Evolutionary conservation across 2,888 invertebrate genomes (phyloP), one percentile per base, ranked within the genome.

Genomic region (Dorcus parallelipipedus): DNA sequence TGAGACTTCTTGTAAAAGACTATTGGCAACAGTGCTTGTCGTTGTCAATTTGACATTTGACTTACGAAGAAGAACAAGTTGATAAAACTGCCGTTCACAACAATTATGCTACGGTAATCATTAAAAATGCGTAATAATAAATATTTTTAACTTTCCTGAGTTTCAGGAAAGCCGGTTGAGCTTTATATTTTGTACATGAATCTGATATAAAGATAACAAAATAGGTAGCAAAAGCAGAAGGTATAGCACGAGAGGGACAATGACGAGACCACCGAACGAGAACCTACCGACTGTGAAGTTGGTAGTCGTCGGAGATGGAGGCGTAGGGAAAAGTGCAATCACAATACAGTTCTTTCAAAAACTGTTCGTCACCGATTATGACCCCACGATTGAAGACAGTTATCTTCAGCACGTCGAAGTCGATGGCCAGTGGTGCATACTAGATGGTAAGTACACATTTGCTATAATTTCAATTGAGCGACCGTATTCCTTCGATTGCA

Each of bases 281-380:
- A 88, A 88, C 75, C 79, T 88, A 69, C 85, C 87, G 63, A 87
- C 86, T 62, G 93, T 93, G 74, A 95, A 95, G 78, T 78, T 95
- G 73, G 95, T 95, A 62, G 95, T 96, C 63, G 94, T 95, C 17
- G 95, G 95, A 4, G 95, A 95, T 79, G 96, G 95, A 64, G 95
- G 95, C 65, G 95, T 96, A 56, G 95, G 95, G 64, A 96, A 96
- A 81, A 93, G 93, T 71, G 94, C 95, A n/a, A 86, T 96, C 70
- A 96, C 96, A n/a, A 95, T 95, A 75, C 93, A 96, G 81, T 93
- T 94, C 80, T 95, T 96, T 78, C 95, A 96, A 80, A 94, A 94
- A 78, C 83, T 95, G 72, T 96, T 96, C 77, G 93, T 95, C 62
- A 93, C 93, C 0, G 95, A 95, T 78, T 96, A 96, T 73, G 96